Base-by-base conservation (phyloP, 2,888 invertebrate genomes). In the Standfussiana lucernea region DNA sequence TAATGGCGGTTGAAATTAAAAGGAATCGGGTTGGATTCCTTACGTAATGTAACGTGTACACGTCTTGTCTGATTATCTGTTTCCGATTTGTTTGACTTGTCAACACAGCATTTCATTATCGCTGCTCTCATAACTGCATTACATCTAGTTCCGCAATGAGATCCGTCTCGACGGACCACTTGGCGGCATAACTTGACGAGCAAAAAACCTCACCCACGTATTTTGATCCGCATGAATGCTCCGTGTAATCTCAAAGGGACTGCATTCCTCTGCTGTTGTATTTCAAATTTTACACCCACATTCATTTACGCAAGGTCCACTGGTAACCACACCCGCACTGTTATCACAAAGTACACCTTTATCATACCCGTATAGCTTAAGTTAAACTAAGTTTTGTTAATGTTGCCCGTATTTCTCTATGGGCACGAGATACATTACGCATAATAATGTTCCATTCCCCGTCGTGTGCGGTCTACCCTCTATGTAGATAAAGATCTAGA, bases 391-490 rank as follows among this genome's bases (percentile, higher is more conserved):
- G 78, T 80, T 80, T 80, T 83, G 84, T 81, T 85, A 82, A 80
- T 68, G 79, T 86, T 67, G 67, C 83, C 81, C 80, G 72, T 77
- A 82, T 76, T 79, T 85, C 53, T 79, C 72, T 84, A 80, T 79
- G 83, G 80, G 50, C 70, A 80, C 64, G 47, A 65, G 47, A 67
- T 77, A 77, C 68, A 87, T 80, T 78, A 75, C 76, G 84, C 79
- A 87, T 79, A 86, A 81, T 84, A 83, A 83, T 77, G 79, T 80
- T 82, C 73, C 73, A 79, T 72, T 88, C 88, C 84, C 72, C 83
- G 82, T 83, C 91, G 90, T 92, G 92, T 92, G 92, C 75, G 92
- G 92, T 92, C 91, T 80, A 70, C 84, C 69, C 83, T 86, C 83
- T 83, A 80, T 77, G 75, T 79, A 82, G 91, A 90, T 89, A 90